Percentiles rank a stretch among this genome's conserved stretches.
These are phyloP conservation scores for Henricia sp. DNA, from an alignment of 53 echinoderm and acorn worm genomes.

Conservation along the genomic window DNA sequence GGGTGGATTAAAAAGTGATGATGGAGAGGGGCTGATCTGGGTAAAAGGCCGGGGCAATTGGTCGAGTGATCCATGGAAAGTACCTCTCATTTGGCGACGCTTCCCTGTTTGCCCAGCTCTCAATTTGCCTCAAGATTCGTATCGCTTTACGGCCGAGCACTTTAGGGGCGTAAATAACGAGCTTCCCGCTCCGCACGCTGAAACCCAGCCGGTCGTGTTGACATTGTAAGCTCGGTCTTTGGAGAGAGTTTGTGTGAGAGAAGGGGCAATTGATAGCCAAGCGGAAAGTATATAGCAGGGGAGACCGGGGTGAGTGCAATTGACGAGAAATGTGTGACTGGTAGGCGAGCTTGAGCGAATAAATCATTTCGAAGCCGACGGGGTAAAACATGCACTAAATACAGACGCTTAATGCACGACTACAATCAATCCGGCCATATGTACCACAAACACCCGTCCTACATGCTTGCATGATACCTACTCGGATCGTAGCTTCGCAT, in stretches of 20 bases:
- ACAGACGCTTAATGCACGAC: too few relatives aligned
- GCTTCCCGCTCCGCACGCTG: background rate
- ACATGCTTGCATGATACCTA: too few relatives aligned
- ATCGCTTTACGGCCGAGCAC: conserved; percentile 40
- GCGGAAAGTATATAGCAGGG: too few relatives aligned
- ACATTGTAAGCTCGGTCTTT: background rate
- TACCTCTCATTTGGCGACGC: conserved; percentile 11
- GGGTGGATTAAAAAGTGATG: background rate
- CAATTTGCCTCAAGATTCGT: conserved; percentile 23
- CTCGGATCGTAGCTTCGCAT: too few relatives aligned
- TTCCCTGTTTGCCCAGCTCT: conserved; percentile 27
- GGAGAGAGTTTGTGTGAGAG: background rate
- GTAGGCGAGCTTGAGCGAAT: too few relatives aligned
- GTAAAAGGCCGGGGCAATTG: background rate
- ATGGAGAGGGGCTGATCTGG: background rate
- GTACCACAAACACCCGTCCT: too few relatives aligned
- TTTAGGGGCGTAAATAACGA: too few relatives aligned
- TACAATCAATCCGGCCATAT: too few relatives aligned
- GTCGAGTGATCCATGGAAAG: background rate
- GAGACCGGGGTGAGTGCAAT: too few relatives aligned
- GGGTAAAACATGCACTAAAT: too few relatives aligned
- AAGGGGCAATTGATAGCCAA: background rate
- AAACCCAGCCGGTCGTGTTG: background rate
- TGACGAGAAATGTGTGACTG: too few relatives aligned
- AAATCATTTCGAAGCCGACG: too few relatives aligned